These are phyloP conservation scores for Aurelia aurita DNA, from an alignment of 30 jellyfish, hydroid and myxozoan genomes.

Conservation along the genomic window DNA sequence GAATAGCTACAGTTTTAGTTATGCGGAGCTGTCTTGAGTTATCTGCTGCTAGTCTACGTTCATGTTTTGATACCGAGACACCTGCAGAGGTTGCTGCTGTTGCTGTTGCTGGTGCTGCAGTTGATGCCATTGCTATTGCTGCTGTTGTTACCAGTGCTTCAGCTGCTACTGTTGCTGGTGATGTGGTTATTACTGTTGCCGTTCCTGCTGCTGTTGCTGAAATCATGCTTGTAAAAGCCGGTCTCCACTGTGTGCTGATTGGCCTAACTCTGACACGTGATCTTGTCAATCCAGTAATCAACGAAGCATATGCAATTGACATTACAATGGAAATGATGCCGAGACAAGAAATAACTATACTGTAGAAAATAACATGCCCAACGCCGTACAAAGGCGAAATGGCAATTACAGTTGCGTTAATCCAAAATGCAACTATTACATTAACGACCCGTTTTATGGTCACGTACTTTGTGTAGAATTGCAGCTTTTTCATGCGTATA, in stretches of 20 bases:
- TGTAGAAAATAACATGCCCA: constrained; percentile 17
- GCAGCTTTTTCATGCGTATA: constrained; percentile 66
- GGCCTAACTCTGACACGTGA: background rate
- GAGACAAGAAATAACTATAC: constrained; percentile 24
- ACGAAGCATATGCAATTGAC: constrained; percentile 44
- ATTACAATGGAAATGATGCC: constrained; percentile 18
- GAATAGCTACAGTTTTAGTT: constrained; percentile 41
- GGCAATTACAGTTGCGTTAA: constrained; percentile 32
- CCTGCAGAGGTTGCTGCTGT: too few relatives aligned
- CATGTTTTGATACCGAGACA: background rate
- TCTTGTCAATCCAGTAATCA: constrained; percentile 7
- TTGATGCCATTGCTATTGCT: too few relatives aligned
- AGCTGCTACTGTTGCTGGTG: background rate
- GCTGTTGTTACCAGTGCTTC: background rate
- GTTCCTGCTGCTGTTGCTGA: background rate
- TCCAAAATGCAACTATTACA: constrained; percentile 32
- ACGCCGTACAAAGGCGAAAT: constrained; percentile 44
- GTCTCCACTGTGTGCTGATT: background rate
- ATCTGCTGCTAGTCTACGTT: constrained; percentile 11
- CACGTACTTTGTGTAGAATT: constrained; percentile 50
- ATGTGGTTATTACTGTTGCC: background rate
- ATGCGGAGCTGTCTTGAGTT: constrained; percentile 54
- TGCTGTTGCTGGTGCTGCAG: too few relatives aligned
- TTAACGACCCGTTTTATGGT: constrained; percentile 45
- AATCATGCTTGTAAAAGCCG: background rate